Conservation (phyloP, 2,113 vertebrate genomes). For the Dolichallabes microphthalmus region DNA sequence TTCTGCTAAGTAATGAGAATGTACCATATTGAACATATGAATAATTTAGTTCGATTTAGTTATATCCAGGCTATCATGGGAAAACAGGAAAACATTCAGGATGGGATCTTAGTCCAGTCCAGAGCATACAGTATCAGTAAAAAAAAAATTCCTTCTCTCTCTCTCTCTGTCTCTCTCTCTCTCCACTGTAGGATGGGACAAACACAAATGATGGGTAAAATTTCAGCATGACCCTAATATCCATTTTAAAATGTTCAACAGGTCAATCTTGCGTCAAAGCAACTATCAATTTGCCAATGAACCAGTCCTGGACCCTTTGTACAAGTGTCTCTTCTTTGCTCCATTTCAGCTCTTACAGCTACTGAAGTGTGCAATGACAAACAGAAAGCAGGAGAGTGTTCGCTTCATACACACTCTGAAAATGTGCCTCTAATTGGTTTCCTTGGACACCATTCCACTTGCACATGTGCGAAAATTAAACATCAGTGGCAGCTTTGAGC, state of each 20-base stretch:
- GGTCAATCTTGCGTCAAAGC: slow-evolving; percentile 59
- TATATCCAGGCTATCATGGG: not conserved
- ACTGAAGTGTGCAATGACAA: slow-evolving; percentile 39
- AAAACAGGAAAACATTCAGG: not conserved
- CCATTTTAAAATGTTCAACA: slow-evolving; percentile 57
- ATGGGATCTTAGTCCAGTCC: not conserved
- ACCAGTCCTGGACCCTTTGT: slow-evolving; percentile 44
- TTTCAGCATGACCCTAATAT: slow-evolving; percentile 67
- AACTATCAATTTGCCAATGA: slow-evolving; percentile 54
- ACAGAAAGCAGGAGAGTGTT: slow-evolving; percentile 54
- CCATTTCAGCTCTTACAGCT: slow-evolving; percentile 23
- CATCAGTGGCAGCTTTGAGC: slow-evolving; percentile 57
- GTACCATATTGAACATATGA: not conserved
- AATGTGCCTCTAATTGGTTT: slow-evolving; percentile 55
- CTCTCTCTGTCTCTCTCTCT: no score
- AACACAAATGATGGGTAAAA: slow-evolving; percentile 53
- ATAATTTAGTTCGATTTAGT: not conserved
- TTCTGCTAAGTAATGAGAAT: not conserved
- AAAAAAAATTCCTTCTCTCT: no score
- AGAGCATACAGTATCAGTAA: not conserved
- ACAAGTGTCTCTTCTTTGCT: slow-evolving; percentile 53
- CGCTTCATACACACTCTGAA: slow-evolving; percentile 37
- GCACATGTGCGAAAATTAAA: slow-evolving; percentile 64
- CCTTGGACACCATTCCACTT: slow-evolving; percentile 57
- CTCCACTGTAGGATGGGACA: not conserved